Base-by-base conservation (phyloP, 2,888 invertebrate species). In the Eilema caniola region DNA sequence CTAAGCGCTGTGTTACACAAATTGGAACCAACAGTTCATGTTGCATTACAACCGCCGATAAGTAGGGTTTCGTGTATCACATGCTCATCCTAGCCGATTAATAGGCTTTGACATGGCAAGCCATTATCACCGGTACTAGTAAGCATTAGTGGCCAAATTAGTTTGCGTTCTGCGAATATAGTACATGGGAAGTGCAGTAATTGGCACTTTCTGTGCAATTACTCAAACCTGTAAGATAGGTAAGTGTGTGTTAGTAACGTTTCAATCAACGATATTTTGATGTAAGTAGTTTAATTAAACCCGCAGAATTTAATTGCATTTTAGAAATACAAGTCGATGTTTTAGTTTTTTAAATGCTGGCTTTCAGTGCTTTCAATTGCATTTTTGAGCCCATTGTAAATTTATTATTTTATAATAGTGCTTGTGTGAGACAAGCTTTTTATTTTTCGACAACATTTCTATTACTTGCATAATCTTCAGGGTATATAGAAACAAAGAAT, bases 51-150 rank as follows among this genome's bases (percentile, higher is more conserved):
- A 69, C 74, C 64, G 63, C 67, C 8, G 59, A 76, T 80, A 78
- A 83, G 83, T 80, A 83, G 70, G 72, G 68, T 78, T 71, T 33
- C 78, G 67, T 82, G 83, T 82, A 81, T 70, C 74, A 82, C 83
- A 83, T 69, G 79, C 72, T 68, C 78, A 72, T 76, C 69, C 71
- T 75, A 78, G 66, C 75, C 71, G 66, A 83, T 82, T 81, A 80
- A 74, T 73, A 71, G 70, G 70, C 67, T 72, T 23, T 23, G 31
- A 62, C 59, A 62, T 69, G 72, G 47, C 70, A 69, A 28, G 60
- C 74, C 24, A 74, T 79, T 72, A 28, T 73, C 67, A 59, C 66
- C 71, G 72, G 60, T 75, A 80, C 41, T 20, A 25, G 41, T 24
- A 57, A 59, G 25, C 47, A 37, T 62, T 71, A 80, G 61, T 12